Evolutionary conservation across 2,888 invertebrate species (phyloP), one percentile per base, ranked within the genome.

Genomic region (Miltochrista miniata): DNA sequence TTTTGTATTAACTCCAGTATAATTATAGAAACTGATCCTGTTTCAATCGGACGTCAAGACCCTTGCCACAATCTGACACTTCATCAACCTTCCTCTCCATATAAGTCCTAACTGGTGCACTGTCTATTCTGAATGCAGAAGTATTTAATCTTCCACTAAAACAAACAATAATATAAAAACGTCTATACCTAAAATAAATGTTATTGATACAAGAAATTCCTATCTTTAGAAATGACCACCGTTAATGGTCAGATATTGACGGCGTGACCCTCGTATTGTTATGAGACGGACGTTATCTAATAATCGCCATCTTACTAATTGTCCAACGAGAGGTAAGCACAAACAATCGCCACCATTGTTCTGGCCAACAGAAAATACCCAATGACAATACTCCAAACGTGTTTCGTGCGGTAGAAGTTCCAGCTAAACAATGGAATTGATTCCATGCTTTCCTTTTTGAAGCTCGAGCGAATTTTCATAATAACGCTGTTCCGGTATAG

Each of bases 391-490:
- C 79, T 74, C 58, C 72, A 67, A 76, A 75, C 81, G 81, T 81
- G 81, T 74, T 78, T 76, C 74, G 72, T 78, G 76, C 72, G 72
- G 83, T 79, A 81, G 81, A 82, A 83, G 80, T 80, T 66, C 74
- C 64, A 66, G 56, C 11, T 76, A 78, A 81, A 88, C 87, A 89
- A 89, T 86, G 68, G 74, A 64, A 57, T 66, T 77, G 76, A 83
- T 83, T 79, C 75, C 68, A 65, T 74, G 81, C 87, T 87, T 87
- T 87, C 87, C 82, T 82, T 85, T 85, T 80, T 80, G 71, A 71
- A 72, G 72, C 75, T 79, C 72, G 67, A 70, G 71, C 71, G 70
- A 72, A 76, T 75, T 76, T 71, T 70, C 70, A 73, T 74, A 74
- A 76, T 69, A 71, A 61, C 56, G 14, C 47, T 52, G 69, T 70